Conservation (phyloP, 2,113 vertebrate genomes). For the Indicator maculatus region DNA sequence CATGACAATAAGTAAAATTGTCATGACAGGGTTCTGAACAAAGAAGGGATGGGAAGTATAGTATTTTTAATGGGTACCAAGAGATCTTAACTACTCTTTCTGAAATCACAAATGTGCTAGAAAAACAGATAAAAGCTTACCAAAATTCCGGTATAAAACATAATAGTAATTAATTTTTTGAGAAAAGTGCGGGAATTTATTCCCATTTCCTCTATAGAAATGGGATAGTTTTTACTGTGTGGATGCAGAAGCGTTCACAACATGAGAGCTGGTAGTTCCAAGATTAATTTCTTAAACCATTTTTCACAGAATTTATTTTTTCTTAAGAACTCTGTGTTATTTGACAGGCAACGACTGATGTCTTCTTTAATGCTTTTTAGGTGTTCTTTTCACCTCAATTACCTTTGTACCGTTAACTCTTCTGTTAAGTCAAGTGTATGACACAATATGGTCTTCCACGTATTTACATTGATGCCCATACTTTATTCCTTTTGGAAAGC, state of each 20-base stretch:
- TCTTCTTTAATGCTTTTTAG: neutral
- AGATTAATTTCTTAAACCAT: neutral
- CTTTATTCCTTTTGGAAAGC: constrained; percentile 35
- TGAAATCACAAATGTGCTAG: neutral
- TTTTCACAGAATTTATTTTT: neutral
- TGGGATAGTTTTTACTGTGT: neutral
- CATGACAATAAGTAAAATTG: neutral
- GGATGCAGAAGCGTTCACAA: neutral
- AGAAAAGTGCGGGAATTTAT: neutral
- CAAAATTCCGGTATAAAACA: neutral
- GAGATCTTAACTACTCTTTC: neutral
- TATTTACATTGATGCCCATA: constrained; percentile 33
- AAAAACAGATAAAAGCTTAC: neutral
- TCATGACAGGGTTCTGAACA: neutral
- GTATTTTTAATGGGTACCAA: neutral
- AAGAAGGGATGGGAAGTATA: neutral
- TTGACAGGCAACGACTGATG: neutral
- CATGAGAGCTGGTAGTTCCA: neutral
- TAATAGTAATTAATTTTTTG: neutral
- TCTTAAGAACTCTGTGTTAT: neutral
- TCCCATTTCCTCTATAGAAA: neutral
- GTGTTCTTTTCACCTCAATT: neutral
- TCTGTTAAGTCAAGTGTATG: neutral
- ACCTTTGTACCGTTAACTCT: neutral
- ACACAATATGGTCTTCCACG: neutral